A percentile compares a stretch with the other conserved stretches of the same genome.
phyloP scores from a whole-genome alignment of 2,797 vertebrate genomes.

The Coracias cyanogaster region DNA sequence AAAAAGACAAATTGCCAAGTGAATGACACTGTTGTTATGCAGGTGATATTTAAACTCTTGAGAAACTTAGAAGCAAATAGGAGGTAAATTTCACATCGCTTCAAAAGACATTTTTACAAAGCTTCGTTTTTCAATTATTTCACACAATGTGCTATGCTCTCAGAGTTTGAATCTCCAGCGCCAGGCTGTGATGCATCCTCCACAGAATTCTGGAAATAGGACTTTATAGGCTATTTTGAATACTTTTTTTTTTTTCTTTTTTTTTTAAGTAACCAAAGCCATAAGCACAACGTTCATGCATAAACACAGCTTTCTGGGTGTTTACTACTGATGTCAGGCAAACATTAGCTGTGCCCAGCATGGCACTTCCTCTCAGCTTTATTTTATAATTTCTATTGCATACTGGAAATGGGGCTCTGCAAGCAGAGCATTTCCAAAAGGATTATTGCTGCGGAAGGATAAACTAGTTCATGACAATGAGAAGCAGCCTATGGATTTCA shows the following conservation, averaged over 20 bases:
- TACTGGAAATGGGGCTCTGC: background rate
- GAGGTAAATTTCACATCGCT: slow-evolving; percentile 16
- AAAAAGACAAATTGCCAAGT: slow-evolving; percentile 22
- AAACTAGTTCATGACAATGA: background rate
- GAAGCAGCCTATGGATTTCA: background rate
- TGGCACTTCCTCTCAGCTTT: background rate
- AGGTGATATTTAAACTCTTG: slow-evolving; percentile 16
- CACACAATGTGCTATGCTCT: background rate
- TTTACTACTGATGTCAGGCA: background rate
- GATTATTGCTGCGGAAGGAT: background rate
- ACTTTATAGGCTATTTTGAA: background rate
- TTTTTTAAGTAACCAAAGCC: background rate
- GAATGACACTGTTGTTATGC: background rate
- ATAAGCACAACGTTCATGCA: background rate
- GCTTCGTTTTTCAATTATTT: background rate
- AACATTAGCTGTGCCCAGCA: background rate
- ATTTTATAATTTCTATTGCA: background rate
- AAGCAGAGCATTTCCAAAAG: background rate
- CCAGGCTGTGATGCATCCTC: background rate
- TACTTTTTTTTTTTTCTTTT: background rate
- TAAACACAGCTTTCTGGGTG: background rate
- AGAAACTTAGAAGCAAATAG: slow-evolving; percentile 33
- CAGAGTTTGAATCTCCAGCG: background rate
- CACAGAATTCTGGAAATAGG: background rate
- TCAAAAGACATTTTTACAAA: background rate